A percentile compares a stretch with the other conserved stretches of the same genome.
Evolutionary conservation across 2,888 invertebrate genomes (phyloP).

Genomic region (Adineta ricciae): DNA sequence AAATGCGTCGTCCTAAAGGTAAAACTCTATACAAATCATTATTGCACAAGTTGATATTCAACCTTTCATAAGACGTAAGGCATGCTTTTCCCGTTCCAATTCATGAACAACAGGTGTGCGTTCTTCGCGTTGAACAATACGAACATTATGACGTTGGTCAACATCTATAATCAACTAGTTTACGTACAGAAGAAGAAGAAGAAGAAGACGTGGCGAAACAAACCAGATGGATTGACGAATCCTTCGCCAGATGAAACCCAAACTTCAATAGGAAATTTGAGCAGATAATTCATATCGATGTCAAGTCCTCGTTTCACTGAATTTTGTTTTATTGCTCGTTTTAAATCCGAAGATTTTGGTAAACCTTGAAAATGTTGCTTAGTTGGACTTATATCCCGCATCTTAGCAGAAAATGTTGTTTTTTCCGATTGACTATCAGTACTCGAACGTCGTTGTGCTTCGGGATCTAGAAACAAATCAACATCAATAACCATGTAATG

Average conservation of each 20-base stretch:
- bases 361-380: neutral
- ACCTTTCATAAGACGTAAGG: conserved; percentile 47
- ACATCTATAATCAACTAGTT: conserved; percentile 38
- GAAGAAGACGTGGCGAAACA: neutral
- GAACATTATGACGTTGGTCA: conserved; percentile 42
- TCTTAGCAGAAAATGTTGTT: neutral
- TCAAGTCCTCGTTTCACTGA: neutral
- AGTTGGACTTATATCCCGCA: neutral
- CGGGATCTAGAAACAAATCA: neutral
- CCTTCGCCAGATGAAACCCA: conserved; percentile 48
- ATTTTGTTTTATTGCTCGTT: conserved; percentile 16
- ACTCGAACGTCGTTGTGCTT: neutral
- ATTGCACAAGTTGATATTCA: neutral
- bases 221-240: conserved; percentile 43
- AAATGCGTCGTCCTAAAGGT: conserved; percentile 41
- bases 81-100: conserved; percentile 47
- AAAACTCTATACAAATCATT: neutral
- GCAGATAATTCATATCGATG: conserved; percentile 35
- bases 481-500: neutral
- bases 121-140: conserved; percentile 43
- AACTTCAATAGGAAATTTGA: conserved; percentile 47
- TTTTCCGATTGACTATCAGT: neutral
- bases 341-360: neutral
- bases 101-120: conserved; percentile 44
- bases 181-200: neutral